phyloP scores from a whole-genome alignment of 2,113 vertebrate species.

The Xiphias gladius region DNA sequence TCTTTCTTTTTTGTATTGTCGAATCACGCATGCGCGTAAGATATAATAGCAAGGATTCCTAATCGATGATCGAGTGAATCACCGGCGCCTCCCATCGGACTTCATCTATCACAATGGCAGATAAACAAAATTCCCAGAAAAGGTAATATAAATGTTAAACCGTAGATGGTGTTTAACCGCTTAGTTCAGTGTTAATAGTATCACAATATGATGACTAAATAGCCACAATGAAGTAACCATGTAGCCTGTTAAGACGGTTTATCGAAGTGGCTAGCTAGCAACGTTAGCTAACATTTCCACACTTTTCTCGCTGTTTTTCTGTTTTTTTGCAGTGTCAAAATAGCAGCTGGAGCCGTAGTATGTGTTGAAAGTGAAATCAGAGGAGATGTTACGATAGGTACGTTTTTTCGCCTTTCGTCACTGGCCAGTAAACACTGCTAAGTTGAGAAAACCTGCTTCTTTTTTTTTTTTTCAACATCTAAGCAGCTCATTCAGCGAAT shows the following conservation, averaged over 20 bases:
- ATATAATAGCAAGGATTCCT: slow-evolving; percentile 15
- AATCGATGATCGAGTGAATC: slow-evolving; percentile 68
- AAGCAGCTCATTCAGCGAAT: not conserved
- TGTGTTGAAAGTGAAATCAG: slow-evolving; percentile 98
- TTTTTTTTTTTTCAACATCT: not conserved
- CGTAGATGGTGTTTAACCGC: accelerated
- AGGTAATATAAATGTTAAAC: slow-evolving; percentile 52
- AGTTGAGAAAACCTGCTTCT: not conserved
- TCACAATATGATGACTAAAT: not conserved
- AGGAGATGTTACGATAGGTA: slow-evolving; percentile 97
- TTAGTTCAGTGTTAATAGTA: accelerated
- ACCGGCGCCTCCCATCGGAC: slow-evolving; percentile 2
- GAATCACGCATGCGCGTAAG: slow-evolving; percentile 35
- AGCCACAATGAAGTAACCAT: not conserved
- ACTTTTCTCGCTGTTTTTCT: not conserved
- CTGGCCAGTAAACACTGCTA: not conserved
- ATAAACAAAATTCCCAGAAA: slow-evolving; percentile 77
- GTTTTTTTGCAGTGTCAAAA: slow-evolving; percentile 89
- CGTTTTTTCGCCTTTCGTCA: slow-evolving; percentile 53
- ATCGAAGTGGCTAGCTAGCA: slow-evolving; percentile 40
- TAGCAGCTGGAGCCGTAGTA: slow-evolving; percentile 95
- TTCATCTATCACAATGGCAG: slow-evolving; percentile 70
- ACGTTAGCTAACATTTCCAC: slow-evolving; percentile 17
- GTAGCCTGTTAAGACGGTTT: not conserved
- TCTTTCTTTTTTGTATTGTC: not conserved